phyloP scores from a whole-genome alignment of 2,113 vertebrate species.

The Pelecanoides urinatrix region DNA sequence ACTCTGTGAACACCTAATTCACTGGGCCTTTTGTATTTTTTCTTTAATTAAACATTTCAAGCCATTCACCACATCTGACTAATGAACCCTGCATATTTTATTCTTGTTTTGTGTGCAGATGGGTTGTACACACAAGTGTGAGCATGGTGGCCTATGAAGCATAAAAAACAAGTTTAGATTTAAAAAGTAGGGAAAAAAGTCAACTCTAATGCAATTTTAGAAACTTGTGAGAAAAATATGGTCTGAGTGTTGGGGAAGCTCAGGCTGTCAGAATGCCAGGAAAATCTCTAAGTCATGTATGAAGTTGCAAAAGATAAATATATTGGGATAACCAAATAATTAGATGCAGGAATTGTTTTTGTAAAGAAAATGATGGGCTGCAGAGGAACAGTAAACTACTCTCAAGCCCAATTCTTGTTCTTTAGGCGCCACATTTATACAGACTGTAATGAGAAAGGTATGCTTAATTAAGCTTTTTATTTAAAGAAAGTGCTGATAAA shows the following conservation, averaged over 20 bases:
- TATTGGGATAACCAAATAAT: neutral
- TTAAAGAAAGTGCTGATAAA: neutral
- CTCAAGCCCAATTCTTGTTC: neutral
- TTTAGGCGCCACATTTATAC: neutral
- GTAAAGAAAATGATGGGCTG: neutral
- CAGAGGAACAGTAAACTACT: neutral
- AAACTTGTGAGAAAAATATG: neutral
- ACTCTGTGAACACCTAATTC: neutral
- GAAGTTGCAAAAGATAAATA: neutral
- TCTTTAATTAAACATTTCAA: slow-evolving; percentile 49
- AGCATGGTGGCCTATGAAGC: neutral
- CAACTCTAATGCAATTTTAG: neutral
- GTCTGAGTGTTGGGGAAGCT: neutral
- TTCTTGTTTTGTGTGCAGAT: slow-evolving; percentile 33
- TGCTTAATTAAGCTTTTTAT: neutral
- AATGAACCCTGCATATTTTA: slow-evolving; percentile 25
- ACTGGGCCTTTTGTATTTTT: neutral
- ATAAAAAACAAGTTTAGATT: neutral
- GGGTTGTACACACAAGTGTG: neutral
- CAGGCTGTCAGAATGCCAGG: neutral
- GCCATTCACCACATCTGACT: slow-evolving; percentile 30
- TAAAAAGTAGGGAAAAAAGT: neutral
- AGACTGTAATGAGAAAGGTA: neutral
- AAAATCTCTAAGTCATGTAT: neutral
- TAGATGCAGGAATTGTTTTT: neutral